Evolutionary conservation across 2,113 vertebrate species (phyloP).

Genomic region (Ahaetulla prasina): DNA sequence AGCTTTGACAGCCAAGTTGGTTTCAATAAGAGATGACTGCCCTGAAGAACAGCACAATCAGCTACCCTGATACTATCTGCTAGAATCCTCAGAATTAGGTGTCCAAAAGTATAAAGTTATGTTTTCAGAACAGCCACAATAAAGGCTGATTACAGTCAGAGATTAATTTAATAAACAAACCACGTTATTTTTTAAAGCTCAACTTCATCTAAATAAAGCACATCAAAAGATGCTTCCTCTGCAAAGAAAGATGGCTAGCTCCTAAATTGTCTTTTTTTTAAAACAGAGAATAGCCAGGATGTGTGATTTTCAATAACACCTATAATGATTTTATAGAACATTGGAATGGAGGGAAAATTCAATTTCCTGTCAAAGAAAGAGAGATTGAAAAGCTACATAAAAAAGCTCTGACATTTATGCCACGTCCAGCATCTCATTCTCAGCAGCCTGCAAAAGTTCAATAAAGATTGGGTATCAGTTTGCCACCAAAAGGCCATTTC

Average conservation of each 20-base stretch:
- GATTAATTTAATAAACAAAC: not conserved
- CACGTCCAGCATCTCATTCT: not conserved
- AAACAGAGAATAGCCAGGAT: not conserved
- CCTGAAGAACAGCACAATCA: not conserved
- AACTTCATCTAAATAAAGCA: not conserved
- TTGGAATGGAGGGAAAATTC: not conserved
- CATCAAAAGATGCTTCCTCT: not conserved
- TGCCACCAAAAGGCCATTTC: not conserved
- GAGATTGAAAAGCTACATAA: not conserved
- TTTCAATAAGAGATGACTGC: not conserved
- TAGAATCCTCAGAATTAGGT: not conserved
- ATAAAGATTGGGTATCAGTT: not conserved
- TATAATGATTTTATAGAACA: not conserved
- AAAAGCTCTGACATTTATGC: not conserved
- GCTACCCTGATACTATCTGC: not conserved
- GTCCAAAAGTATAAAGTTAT: not conserved
- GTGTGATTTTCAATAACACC: not conserved
- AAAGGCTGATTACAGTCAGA: not conserved
- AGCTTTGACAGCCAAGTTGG: not conserved
- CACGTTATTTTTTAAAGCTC: not conserved
- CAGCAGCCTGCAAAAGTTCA: not conserved
- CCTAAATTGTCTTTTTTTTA: not conserved
- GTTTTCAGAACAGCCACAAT: not conserved
- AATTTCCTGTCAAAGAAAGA: not conserved
- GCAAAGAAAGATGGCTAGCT: too few species aligned